phyloP scores from a whole-genome alignment of 2,113 vertebrate genomes.

The Cardinalis cardinalis region DNA sequence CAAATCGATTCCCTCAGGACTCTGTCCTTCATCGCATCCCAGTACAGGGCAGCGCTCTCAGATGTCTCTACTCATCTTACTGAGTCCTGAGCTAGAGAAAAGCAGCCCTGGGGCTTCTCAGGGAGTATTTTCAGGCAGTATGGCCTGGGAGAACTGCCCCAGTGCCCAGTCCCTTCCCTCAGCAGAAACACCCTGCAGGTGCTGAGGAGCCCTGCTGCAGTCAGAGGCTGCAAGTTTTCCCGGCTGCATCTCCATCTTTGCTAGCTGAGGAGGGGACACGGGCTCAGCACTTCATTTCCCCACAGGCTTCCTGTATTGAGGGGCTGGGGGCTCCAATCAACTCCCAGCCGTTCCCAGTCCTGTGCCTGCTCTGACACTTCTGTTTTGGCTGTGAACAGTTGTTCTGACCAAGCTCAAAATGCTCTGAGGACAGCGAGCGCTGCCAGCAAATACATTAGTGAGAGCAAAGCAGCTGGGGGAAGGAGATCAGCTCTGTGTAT shows the following conservation, averaged over 20 bases:
- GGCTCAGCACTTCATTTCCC: not conserved
- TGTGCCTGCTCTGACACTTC: not conserved
- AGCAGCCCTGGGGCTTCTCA: not conserved
- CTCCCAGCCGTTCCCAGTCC: not conserved
- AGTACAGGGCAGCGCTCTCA: fast-evolving
- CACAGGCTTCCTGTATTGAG: fast-evolving
- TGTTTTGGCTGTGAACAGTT: conserved; percentile 29
- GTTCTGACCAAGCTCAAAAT: not conserved
- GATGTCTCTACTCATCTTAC: not conserved
- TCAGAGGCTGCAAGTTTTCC: not conserved
- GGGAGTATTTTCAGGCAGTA: not conserved
- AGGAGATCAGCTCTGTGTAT: conserved; percentile 27
- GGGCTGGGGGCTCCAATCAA: not conserved
- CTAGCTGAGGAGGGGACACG: not conserved
- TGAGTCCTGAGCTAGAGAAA: not conserved
- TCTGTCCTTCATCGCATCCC: not conserved
- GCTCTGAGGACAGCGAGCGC: not conserved
- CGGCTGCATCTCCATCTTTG: not conserved
- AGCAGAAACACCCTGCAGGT: not conserved
- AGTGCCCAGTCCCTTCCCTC: not conserved
- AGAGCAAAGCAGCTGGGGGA: conserved; percentile 33
- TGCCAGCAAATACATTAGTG: conserved; percentile 63
- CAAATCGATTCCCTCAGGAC: not conserved
- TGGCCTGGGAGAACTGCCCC: fast-evolving
- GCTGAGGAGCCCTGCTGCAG: not conserved